Base-by-base conservation (phyloP, 2,113 vertebrate genomes). In the Gallinago paraguaiae region DNA sequence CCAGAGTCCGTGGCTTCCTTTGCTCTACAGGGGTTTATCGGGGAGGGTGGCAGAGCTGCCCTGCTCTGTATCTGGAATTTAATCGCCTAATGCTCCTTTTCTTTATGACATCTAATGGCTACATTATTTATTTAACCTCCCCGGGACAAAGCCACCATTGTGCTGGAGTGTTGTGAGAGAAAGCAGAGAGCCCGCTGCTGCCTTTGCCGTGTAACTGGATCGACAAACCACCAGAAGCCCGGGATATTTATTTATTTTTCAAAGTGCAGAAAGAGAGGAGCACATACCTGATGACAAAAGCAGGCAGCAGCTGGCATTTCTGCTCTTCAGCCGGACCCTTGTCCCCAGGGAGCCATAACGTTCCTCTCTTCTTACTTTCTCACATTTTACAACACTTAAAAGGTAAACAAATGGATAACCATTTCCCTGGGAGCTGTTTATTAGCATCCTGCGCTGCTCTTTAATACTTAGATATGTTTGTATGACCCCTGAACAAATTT, bases 101-200 rank as follows among this genome's bases (percentile, higher is more conserved):
- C 75, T 61, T 39, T 24, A 24, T 22, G 70, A 5, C 48, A 13
- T 25, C 68, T 27, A 4, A 9, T 17, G 74, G 56, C 54, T 46
- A 10, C 91, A 39, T 93, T 65, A 93, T 97, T 96, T 90, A 94
- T 97, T 92, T 51, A 89, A 39, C 75, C 79, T 80, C 56, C 56
- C 51, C 6, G 24, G 59, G 57, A 96, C 92, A 96, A 92, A 85
- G 92, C 17, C 71, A 61, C 60, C 68, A 7, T 82, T 91, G 90
- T 95, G 19, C 77, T 31, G 2, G 7, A 20, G 81, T 15, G 77
- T 15, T 65, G 82, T 7, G 54, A 54, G 67, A 48, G 89, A 59
- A 78, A 86, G 81, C 77, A 61, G 65, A 63, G 89, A 19, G n/a
- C n/a, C 10, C 2, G 67, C 75, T 11, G 37, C 65, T 57, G 74